Evolutionary conservation across 2,113 vertebrate species (phyloP).

Genomic region (Heterotis niloticus): DNA sequence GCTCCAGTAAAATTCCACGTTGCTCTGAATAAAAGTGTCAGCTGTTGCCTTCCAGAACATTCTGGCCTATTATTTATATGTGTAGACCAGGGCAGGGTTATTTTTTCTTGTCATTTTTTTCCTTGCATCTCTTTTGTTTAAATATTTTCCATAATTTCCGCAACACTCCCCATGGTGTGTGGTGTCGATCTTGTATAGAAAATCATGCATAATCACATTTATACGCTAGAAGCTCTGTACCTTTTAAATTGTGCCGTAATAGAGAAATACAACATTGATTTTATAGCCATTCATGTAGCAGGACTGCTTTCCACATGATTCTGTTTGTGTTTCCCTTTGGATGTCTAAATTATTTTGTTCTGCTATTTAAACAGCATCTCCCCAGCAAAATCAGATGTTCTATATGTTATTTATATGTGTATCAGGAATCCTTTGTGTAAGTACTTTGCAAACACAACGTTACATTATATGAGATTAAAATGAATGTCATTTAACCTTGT

Average conservation of each 20-base stretch:
- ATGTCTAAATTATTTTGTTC: not conserved
- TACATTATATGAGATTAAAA: slow-evolving; percentile 14
- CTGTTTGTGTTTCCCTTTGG: not conserved
- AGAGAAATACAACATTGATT: too few species aligned
- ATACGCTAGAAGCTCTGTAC: not conserved
- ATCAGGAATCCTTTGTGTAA: not conserved
- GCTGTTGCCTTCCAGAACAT: too few species aligned
- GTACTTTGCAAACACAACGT: slow-evolving; percentile 1
- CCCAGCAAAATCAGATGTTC: not conserved
- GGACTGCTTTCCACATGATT: not conserved
- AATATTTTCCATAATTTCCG: slow-evolving; percentile 5
- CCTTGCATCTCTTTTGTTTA: not conserved
- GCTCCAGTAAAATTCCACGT: too few species aligned
- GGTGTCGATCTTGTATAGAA: not conserved
- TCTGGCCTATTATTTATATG: too few species aligned
- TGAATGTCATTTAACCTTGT: slow-evolving; percentile 11
- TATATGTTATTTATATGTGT: not conserved
- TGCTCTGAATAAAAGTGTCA: too few species aligned
- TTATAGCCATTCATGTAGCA: not conserved
- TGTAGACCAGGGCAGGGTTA: not conserved
- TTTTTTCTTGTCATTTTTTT: not conserved
- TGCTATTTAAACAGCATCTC: not conserved
- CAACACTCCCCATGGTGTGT: not conserved
- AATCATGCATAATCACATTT: not conserved
- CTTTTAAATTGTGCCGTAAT: not conserved